Evolutionary conservation across 2,888 invertebrate genomes (phyloP).

Genomic region (Aethes cnicana): DNA sequence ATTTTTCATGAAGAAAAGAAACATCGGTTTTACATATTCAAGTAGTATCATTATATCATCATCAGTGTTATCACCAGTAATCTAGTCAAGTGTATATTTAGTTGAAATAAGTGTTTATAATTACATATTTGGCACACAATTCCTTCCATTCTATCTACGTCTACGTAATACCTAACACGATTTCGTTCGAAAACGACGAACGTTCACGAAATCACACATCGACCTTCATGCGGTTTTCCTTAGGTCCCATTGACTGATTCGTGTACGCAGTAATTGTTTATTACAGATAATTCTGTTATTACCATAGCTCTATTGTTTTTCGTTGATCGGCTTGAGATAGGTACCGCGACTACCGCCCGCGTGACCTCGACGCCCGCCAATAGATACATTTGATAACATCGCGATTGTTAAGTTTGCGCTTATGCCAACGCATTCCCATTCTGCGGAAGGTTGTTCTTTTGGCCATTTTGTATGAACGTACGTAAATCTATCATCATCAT

Average conservation of each 20-base stretch:
- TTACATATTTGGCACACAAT: too few relatives aligned
- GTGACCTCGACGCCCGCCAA: conserved; percentile 23
- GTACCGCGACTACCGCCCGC: conserved; percentile 6
- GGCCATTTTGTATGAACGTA: conserved; percentile 42
- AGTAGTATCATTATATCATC: too few relatives aligned
- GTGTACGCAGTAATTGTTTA: conserved; percentile 39
- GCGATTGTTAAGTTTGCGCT: conserved; percentile 67
- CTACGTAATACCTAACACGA: too few relatives aligned
- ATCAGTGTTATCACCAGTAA: too few relatives aligned
- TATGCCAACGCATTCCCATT: conserved; percentile 52
- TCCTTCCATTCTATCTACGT: too few relatives aligned
- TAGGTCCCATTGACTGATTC: conserved; percentile 28
- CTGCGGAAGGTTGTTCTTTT: conserved; percentile 55
- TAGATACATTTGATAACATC: conserved; percentile 58
- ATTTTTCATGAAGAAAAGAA: too few relatives aligned
- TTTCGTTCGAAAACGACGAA: neutral
- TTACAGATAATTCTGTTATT: conserved; percentile 44
- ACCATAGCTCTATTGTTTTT: conserved; percentile 46
- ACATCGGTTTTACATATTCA: too few relatives aligned
- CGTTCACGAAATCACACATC: conserved; percentile 8
- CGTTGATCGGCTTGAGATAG: conserved; percentile 33
- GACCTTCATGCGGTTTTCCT: conserved; percentile 21
- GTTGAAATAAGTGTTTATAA: too few relatives aligned
- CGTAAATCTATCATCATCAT: too few relatives aligned
- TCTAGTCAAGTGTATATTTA: too few relatives aligned